Evolutionary conservation across 2,113 vertebrate genomes (phyloP), one percentile per base, ranked within the genome.

Genomic region (Xenopus borealis): DNA sequence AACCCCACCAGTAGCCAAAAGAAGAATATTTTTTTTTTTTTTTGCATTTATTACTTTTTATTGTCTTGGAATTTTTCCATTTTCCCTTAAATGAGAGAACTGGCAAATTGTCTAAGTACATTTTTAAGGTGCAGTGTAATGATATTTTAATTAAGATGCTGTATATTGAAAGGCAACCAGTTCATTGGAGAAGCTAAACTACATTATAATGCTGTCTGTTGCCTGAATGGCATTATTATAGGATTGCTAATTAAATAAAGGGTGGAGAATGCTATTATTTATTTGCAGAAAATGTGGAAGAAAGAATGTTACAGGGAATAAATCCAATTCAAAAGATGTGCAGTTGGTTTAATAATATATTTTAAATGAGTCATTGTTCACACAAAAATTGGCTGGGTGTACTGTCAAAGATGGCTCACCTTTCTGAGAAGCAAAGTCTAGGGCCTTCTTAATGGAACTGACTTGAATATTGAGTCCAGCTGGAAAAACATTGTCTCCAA

Each of bases 291-390:
- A 12, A 57, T 66, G 47, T 50, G 11, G 14, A 16, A 27, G 23
- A 27, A 27, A 27, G 23, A 1, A 27, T 27, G 23, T 27, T 27
- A 27, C 2, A 27, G 23, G 81, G 85, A 85, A 83, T 83, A 77
- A 79, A 80, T 80, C 63, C 83, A 84, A 83, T 82, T 83, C 81
- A 79, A 81, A 66, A 81, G 46, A 62, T 79, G 79, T 80, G 81
- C 80, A 79, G 82, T 84, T 20, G 50, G 72, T 86, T 72, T 17
- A 78, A 81, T 79, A 75, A 71, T 67, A 66, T 71, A 18, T 33
- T 50, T 40, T 80, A 77, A 67, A 66, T 78, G 81, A 78, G 72
- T 85, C 80, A 80, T 80, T 83, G 82, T 83, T 84, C 84, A 80
- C 62, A 10, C 50, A 8, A 12, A 9, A 67, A 72, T 53, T 57